Conservation (phyloP, 2,113 vertebrate species). For the Eidolon helvum region DNA sequence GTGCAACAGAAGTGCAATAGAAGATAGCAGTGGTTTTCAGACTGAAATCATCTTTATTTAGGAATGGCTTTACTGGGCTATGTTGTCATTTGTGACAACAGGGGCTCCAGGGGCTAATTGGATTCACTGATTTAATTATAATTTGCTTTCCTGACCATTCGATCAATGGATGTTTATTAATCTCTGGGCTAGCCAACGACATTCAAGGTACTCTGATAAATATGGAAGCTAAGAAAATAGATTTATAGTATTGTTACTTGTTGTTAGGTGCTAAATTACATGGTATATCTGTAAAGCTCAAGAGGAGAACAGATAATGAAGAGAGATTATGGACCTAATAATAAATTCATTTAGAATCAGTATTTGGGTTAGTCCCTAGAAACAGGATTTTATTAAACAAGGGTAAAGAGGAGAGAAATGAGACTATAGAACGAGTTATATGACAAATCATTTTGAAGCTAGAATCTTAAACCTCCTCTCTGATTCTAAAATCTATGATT, state of each 20-base stretch:
- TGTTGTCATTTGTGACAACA: neutral
- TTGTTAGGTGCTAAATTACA: neutral
- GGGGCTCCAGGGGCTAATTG: neutral
- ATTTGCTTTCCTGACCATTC: neutral
- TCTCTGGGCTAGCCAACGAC: neutral
- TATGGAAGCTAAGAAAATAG: neutral
- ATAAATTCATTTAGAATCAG: neutral
- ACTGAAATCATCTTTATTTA: neutral
- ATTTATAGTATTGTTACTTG: neutral
- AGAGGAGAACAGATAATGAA: neutral
- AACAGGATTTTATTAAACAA: neutral
- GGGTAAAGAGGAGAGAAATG: neutral
- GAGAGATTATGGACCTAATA: neutral
- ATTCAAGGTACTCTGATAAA: neutral
- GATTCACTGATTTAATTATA: neutral
- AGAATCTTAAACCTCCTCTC: neutral
- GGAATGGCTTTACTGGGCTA: neutral
- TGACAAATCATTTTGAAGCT: neutral
- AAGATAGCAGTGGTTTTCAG: neutral
- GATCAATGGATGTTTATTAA: neutral
- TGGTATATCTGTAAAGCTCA: neutral
- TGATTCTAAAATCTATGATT: neutral
- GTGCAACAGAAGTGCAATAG: neutral
- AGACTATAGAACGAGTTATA: neutral
- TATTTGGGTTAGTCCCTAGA: neutral